Percentiles rank a stretch among this genome's conserved stretches.
Conservation (phyloP, 2,113 vertebrate species). For the Cebidichthys violaceus region DNA sequence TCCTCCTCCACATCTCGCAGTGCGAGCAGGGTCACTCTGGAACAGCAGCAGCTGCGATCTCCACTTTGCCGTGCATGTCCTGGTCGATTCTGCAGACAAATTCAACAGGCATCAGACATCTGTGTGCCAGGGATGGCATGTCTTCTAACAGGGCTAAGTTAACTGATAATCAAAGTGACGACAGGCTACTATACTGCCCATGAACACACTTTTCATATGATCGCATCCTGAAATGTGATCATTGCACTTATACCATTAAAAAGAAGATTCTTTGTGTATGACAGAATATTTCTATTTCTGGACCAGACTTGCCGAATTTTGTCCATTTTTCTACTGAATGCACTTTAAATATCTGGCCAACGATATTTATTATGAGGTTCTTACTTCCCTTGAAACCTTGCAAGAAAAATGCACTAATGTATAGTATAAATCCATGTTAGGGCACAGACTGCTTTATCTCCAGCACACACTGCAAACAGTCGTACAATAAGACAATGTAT, state of each 20-base stretch:
- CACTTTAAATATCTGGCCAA: not conserved
- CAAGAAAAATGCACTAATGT: conserved; percentile 20
- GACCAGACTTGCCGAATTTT: not conserved
- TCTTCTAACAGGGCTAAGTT: not conserved
- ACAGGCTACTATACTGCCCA: not conserved
- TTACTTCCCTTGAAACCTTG: conserved; percentile 10
- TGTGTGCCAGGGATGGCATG: not conserved
- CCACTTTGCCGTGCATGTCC: conserved; percentile 90
- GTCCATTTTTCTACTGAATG: not conserved
- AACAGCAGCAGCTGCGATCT: conserved; percentile 74
- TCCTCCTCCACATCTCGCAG: conserved; percentile 35
- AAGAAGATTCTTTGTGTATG: not conserved
- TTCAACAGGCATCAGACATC: conserved; percentile 21
- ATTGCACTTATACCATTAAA: not conserved
- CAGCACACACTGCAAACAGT: not conserved
- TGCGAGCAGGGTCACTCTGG: conserved; percentile 71
- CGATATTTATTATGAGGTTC: not conserved
- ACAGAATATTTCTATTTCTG: not conserved
- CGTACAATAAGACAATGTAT: not conserved
- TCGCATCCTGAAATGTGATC: not conserved
- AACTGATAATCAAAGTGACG: not conserved
- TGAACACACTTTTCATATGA: not conserved
- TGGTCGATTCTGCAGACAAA: conserved; percentile 89
- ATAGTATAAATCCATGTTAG: not conserved
- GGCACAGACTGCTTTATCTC: not conserved